These are phyloP conservation scores for Tenodera sinensis DNA, from an alignment of 2,888 invertebrate genomes.

Conservation along the genomic window DNA sequence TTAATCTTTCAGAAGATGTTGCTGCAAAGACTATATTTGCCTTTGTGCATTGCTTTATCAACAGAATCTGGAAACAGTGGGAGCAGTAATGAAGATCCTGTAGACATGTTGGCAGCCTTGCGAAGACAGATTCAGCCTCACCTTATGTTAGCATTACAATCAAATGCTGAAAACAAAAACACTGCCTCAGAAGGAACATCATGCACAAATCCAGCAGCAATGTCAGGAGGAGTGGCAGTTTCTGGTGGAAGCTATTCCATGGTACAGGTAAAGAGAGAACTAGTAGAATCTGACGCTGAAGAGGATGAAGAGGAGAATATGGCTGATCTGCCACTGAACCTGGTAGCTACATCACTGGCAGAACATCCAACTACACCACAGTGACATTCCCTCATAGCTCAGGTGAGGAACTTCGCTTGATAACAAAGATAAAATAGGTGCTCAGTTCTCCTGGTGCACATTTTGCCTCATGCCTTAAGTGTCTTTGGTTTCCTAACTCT, in stretches of 20 bases:
- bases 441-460: not conserved
- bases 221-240: not conserved
- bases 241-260: not conserved
- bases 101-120: slow-evolving; percentile 66
- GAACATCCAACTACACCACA: slow-evolving; percentile 13
- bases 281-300: slow-evolving; percentile 44
- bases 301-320: slow-evolving; percentile 41
- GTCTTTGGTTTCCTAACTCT: not conserved
- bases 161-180: slow-evolving; percentile 38
- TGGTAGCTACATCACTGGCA: slow-evolving; percentile 54
- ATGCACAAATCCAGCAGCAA: slow-evolving; percentile 32
- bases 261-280: slow-evolving; percentile 40
- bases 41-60: not conserved
- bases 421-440: not conserved
- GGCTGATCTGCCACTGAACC: slow-evolving; percentile 63
- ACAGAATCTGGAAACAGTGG: slow-evolving; percentile 36
- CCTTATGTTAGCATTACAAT: slow-evolving; percentile 59
- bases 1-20: not conserved
- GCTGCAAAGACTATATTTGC: not conserved
- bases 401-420: not conserved
- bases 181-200: slow-evolving; percentile 36
- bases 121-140: slow-evolving; percentile 69
- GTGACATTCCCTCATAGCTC: not conserved
- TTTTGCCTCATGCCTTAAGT: not conserved
- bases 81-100: slow-evolving; percentile 50